Percentiles rank a stretch among this genome's conserved stretches.
Evolutionary conservation across 2,888 invertebrate genomes (phyloP).

Genomic region (Drosophila limbata): DNA sequence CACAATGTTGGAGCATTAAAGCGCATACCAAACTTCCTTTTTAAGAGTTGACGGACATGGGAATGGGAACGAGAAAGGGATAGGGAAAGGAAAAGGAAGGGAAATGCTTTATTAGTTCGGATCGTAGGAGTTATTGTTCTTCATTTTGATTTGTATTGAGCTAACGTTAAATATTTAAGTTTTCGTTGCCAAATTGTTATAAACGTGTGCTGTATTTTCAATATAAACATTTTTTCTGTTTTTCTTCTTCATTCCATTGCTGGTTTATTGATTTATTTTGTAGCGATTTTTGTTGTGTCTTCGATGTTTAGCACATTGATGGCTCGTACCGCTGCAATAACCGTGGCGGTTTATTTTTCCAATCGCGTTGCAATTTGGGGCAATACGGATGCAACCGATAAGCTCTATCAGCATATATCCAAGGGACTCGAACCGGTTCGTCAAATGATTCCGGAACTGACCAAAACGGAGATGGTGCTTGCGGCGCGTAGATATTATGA

Average conservation of each 20-base stretch:
- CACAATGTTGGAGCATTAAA: conserved; percentile 31
- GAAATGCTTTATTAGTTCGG: conserved; percentile 6
- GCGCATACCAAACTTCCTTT: conserved; percentile 25
- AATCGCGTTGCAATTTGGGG: conserved; percentile 41
- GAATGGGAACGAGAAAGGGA: background rate
- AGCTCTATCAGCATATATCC: conserved; percentile 13
- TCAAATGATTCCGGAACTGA: conserved; percentile 9
- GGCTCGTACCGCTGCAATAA: conserved; percentile 34
- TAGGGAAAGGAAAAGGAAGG: background rate
- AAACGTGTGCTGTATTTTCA: background rate
- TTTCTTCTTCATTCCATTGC: background rate
- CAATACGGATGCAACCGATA: conserved; percentile 33
- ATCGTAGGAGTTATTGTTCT: conserved; percentile 4
- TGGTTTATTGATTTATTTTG: background rate
- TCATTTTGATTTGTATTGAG: background rate
- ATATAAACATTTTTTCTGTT: background rate
- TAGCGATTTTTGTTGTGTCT: background rate
- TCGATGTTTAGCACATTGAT: conserved; percentile 32
- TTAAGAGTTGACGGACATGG: background rate
- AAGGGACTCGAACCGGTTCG: conserved; percentile 22
- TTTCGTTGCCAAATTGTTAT: conserved; percentile 5
- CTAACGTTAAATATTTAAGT: background rate
- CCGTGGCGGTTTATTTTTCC: conserved; percentile 39
- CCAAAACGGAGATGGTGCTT: background rate
- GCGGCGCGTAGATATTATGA: conserved; percentile 20